Base-by-base conservation (phyloP, 2,888 invertebrate genomes). In the Campoplex nolae region DNA sequence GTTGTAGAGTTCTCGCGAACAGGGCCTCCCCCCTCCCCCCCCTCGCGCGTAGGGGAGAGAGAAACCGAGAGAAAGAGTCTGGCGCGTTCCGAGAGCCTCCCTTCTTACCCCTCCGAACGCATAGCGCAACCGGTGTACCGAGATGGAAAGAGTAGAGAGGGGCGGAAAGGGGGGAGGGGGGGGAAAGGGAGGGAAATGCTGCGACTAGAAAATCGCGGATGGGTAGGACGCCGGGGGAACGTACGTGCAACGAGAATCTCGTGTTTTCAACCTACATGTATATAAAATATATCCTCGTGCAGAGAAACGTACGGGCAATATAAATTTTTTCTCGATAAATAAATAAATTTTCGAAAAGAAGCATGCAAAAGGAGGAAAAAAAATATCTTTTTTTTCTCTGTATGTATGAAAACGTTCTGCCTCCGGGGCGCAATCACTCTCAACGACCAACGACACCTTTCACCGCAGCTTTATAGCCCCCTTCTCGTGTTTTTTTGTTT, bases 181-280 rank as follows among this genome's bases (percentile, higher is more conserved):
- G 70, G 1, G 8, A 2, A 6, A 23, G 32, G 71, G 51, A 16
- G 32, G n/a, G 32, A 62, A 62, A 51, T 23, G 70, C 70, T 70
- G n/a, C 70, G 70, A 45, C 70, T 70, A 45, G 45, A 70, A 70
- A 45, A 70, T 45, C 45, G 71, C 51, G 62, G 62, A 62, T 62
- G 62, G 62, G 62, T 62, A 62, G 62, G 62, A 62, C 32, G 71
- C 71, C 42, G 45, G 28, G 28, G 18, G 28, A 51, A 51, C 2
- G 32, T 71, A 51, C 51, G 28, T 23, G 70, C 45, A 42, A 13
- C 51, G 71, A 71, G 48, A 71, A 32, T 62, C 62, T 62, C 62
- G 62, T 62, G 32, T 62, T 62, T 62, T 62, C 32, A 62, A 62
- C 62, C 62, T 62, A 62, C 62, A 62, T 62, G 62, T 16, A 62